Conservation (phyloP, 2,797 vertebrate species). For the Babyrousa celebensis region DNA sequence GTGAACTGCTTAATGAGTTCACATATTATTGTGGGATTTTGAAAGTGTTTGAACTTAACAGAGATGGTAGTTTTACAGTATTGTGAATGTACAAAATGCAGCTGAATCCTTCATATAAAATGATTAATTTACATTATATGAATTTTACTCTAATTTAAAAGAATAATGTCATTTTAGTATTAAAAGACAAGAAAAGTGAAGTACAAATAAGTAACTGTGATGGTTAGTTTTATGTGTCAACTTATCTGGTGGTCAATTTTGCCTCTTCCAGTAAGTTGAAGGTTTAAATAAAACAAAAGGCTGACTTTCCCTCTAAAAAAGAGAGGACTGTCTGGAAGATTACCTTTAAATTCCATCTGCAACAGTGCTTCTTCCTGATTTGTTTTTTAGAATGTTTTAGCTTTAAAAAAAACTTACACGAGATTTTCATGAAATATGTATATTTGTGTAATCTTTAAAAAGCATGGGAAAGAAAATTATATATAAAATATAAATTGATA, state of each 20-base stretch:
- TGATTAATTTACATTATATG: not conserved
- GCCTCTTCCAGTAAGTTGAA: not conserved
- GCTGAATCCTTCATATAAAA: not conserved
- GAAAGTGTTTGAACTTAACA: not conserved
- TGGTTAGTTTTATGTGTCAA: not conserved
- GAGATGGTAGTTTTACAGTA: not conserved
- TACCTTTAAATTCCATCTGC: not conserved
- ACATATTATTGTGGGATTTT: not conserved
- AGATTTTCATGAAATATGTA: not conserved
- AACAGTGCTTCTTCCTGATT: not conserved
- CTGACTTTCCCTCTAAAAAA: not conserved
- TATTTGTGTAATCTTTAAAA: not conserved
- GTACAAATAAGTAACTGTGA: not conserved
- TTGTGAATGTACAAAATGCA: not conserved
- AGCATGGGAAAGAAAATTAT: not conserved
- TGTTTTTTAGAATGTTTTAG: not conserved
- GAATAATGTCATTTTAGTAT: not conserved
- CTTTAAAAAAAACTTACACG: not conserved
- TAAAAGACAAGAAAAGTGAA: not conserved
- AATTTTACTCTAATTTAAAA: not conserved
- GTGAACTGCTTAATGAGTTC: not conserved
- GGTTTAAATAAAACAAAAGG: not conserved
- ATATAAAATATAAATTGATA: slow-evolving; percentile 4
- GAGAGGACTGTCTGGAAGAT: not conserved
- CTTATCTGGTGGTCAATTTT: not conserved